A percentile compares a stretch with the other conserved stretches of the same genome.
These are phyloP conservation scores for Cyprinodon tularosa DNA, from an alignment of 2,113 vertebrate genomes.

Conservation along the genomic window DNA sequence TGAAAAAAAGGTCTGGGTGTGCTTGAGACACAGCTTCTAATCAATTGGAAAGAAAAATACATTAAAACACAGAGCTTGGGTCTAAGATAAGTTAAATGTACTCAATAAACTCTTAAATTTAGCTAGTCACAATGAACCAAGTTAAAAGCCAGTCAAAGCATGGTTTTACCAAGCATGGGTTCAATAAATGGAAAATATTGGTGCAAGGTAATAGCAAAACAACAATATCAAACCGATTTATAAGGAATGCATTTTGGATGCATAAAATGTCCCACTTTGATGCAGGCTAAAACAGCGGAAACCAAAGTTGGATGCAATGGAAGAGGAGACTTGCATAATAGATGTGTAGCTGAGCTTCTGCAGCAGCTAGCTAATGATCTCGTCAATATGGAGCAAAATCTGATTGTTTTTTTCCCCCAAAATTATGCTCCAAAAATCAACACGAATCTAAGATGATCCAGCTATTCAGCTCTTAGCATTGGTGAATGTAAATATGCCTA, in stretches of 20 bases:
- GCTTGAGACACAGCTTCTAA: constrained; percentile 46
- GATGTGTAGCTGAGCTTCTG: no score
- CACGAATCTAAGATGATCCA: no score
- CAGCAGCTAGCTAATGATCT: no score
- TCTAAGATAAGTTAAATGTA: constrained; percentile 26
- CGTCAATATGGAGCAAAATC: no score
- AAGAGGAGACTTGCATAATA: no score
- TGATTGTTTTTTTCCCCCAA: no score
- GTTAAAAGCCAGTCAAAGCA: background rate
- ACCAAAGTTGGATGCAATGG: no score
- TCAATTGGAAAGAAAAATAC: constrained; percentile 57
- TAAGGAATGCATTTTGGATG: background rate
- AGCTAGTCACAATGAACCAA: background rate
- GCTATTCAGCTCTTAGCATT: no score
- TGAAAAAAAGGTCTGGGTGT: constrained; percentile 58
- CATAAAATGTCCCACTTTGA: no score
- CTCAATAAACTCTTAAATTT: background rate
- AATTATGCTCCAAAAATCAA: no score
- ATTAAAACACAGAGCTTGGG: constrained; percentile 54
- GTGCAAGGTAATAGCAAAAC: background rate
- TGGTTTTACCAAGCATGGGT: background rate
- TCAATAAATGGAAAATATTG: background rate
- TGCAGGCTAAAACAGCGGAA: no score
- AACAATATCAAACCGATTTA: background rate
- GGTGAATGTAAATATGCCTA: no score